Conservation (phyloP, 2,888 invertebrate species). For the Steinernema carpocapsae region DNA sequence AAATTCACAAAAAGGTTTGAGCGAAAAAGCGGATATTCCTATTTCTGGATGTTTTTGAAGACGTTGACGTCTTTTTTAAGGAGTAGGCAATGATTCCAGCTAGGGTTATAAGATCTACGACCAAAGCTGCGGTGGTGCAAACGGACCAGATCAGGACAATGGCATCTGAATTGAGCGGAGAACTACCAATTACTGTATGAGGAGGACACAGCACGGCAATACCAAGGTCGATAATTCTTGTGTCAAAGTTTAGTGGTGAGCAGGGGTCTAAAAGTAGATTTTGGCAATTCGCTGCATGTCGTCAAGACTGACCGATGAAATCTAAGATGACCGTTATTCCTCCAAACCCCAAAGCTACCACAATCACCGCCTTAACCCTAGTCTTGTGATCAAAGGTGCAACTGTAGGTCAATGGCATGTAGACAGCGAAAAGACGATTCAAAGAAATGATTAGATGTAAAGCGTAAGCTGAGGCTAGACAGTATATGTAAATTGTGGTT, state of each 20-base stretch:
- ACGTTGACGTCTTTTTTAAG: neutral
- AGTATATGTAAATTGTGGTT: neutral
- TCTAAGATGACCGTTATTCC: neutral
- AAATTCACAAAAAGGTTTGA: neutral
- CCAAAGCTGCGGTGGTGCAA: neutral
- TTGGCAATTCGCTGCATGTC: neutral
- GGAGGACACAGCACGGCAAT: neutral
- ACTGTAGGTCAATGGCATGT: neutral
- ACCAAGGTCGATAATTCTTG: neutral
- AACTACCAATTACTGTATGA: neutral
- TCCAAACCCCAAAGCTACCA: neutral
- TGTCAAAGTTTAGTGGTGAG: neutral
- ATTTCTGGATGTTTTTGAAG: neutral
- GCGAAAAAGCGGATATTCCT: neutral
- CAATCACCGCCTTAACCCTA: neutral
- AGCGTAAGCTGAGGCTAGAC: neutral
- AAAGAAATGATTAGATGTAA: neutral
- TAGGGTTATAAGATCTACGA: neutral
- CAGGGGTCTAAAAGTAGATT: neutral
- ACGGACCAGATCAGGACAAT: neutral
- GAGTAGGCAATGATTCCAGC: neutral
- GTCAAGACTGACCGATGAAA: neutral
- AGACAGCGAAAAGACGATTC: neutral
- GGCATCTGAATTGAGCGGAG: neutral
- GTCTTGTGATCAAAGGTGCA: neutral